phyloP scores from a whole-genome alignment of 2,113 vertebrate species.

The Siphamia tubifer region DNA sequence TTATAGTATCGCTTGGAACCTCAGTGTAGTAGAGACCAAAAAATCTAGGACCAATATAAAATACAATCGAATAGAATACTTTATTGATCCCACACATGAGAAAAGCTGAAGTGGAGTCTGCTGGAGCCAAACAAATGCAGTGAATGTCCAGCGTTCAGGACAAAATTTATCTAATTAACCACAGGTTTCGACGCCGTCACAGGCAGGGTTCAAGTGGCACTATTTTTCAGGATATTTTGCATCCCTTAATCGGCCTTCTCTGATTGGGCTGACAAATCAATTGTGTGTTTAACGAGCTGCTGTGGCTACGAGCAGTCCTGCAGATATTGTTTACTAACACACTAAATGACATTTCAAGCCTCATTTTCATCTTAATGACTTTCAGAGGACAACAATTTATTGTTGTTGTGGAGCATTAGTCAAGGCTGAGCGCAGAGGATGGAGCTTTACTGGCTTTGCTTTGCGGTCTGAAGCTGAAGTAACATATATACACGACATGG shows the following conservation, averaged over 20 bases:
- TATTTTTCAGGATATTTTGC: not conserved
- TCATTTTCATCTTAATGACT: conserved; percentile 36
- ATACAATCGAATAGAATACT: too few species aligned
- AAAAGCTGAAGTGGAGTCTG: too few species aligned
- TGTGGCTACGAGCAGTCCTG: not conserved
- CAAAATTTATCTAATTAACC: not conserved
- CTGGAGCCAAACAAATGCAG: not conserved
- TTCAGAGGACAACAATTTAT: conserved; percentile 12
- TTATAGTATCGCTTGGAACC: too few species aligned
- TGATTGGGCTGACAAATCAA: not conserved
- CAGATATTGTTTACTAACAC: conserved; percentile 24
- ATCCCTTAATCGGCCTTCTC: not conserved
- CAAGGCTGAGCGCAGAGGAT: not conserved
- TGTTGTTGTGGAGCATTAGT: not conserved
- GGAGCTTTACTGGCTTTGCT: not conserved
- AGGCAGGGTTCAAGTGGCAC: not conserved
- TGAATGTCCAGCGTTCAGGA: not conserved
- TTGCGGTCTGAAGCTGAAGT: not conserved
- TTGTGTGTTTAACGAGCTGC: not conserved
- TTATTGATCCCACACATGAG: too few species aligned
- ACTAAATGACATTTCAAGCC: conserved; percentile 19
- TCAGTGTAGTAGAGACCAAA: too few species aligned
- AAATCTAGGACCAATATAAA: too few species aligned
- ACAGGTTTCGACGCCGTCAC: not conserved
- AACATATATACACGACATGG: too few species aligned